Evolutionary conservation across 1,140 invertebrate genomes (phyloP).

Genomic region (Dinothrombium tinctorium): DNA sequence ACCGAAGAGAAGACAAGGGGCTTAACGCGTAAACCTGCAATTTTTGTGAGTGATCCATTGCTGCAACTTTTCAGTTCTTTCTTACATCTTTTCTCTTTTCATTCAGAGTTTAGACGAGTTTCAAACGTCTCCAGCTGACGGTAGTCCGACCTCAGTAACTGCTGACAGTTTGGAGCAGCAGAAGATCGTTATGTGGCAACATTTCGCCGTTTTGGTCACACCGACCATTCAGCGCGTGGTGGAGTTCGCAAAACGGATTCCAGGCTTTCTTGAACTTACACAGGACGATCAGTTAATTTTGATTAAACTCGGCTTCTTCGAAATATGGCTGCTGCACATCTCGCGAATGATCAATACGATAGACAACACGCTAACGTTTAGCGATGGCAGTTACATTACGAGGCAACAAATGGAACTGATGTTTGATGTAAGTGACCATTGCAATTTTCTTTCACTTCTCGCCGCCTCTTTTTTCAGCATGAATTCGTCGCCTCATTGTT

Average conservation of each 20-base stretch:
- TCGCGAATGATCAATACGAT: constrained; percentile 43
- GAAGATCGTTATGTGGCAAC: constrained; percentile 23
- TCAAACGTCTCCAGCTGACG: constrained; percentile 9
- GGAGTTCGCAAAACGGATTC: constrained; percentile 74
- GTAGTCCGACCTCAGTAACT: constrained; percentile 6
- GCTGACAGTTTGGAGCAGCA: constrained; percentile 21
- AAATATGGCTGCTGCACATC: constrained; percentile 75
- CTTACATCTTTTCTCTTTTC: not conserved
- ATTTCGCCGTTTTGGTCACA: constrained; percentile 23
- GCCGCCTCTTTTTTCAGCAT: constrained; percentile 18
- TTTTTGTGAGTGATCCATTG: constrained; percentile 28
- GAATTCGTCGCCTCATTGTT: constrained; percentile 51
- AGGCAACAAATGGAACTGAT: constrained; percentile 64
- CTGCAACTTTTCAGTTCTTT: constrained; percentile 6
- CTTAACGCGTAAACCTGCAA: constrained; percentile 41
- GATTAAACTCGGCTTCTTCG: constrained; percentile 86
- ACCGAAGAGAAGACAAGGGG: constrained; percentile 56
- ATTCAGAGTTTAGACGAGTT: constrained; percentile 19
- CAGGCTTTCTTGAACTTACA: constrained; percentile 57
- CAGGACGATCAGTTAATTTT: constrained; percentile 83
- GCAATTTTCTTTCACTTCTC: no score
- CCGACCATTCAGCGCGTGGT: constrained; percentile 72
- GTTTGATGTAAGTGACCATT: constrained; percentile 55
- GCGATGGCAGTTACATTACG: constrained; percentile 65
- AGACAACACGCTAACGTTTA: constrained; percentile 54